These are phyloP conservation scores for Lagenorhynchus albirostris DNA, from an alignment of 2,113 vertebrate genomes.

Conservation along the genomic window DNA sequence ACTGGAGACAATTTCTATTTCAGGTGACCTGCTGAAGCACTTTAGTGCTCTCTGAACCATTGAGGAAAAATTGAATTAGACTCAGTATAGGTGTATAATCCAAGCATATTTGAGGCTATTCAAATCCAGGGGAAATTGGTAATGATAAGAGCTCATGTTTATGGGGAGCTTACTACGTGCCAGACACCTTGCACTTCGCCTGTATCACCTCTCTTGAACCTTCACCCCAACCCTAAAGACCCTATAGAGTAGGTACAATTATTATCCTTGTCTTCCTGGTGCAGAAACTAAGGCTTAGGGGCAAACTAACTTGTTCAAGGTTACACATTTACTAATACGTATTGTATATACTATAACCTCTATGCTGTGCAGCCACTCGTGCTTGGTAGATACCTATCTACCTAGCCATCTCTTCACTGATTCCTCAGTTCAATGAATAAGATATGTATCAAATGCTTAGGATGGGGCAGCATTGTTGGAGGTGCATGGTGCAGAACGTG, in stretches of 20 bases:
- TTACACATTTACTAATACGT: neutral
- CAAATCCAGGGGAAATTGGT: neutral
- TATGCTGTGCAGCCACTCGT: neutral
- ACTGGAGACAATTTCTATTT: conserved; percentile 36
- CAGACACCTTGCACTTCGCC: neutral
- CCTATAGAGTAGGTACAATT: neutral
- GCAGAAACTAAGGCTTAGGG: neutral
- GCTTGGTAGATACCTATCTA: neutral
- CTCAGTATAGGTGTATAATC: neutral
- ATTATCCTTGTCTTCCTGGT: neutral
- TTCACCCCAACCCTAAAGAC: neutral
- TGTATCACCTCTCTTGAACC: neutral
- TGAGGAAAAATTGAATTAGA: conserved; percentile 50
- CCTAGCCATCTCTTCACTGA: neutral
- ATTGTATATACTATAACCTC: neutral
- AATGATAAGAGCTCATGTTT: neutral
- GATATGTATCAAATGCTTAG: accelerated
- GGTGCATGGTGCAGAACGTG: neutral
- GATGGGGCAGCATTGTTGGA: neutral
- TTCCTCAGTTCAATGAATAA: neutral
- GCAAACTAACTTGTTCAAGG: neutral
- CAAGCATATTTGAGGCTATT: conserved; percentile 44
- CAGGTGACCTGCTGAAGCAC: conserved; percentile 15
- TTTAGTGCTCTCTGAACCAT: conserved; percentile 33
- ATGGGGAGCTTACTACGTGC: neutral